A percentile compares a stretch with the other conserved stretches of the same genome.
Conservation (phyloP, 2,113 vertebrate species). For the Nipponia nippon region DNA sequence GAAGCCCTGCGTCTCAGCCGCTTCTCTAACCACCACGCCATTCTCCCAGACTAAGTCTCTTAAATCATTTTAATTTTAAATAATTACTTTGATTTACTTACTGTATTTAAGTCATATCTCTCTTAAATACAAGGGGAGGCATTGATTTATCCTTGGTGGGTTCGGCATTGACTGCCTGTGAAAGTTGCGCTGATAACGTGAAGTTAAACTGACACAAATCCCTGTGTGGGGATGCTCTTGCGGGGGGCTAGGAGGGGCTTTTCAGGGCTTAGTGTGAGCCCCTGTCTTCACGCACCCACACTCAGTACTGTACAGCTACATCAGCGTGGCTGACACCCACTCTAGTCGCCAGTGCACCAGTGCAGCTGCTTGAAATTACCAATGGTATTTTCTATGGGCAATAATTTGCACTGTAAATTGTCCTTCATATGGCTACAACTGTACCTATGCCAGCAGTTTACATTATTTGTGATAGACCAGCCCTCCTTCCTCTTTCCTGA, state of each 20-base stretch:
- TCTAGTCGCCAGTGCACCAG: rapidly evolving
- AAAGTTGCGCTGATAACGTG: not conserved
- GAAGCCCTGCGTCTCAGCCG: not conserved
- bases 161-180: conserved; percentile 21
- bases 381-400: not conserved
- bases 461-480: not conserved
- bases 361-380: not conserved
- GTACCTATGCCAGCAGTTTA: not conserved
- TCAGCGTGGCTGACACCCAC: not conserved
- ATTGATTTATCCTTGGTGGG: conserved; percentile 46
- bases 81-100: conserved; percentile 67
- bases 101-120: conserved; percentile 51
- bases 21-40: not conserved
- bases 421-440: too few relatives aligned
- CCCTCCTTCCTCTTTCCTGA: not conserved
- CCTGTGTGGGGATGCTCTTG: conserved; percentile 17
- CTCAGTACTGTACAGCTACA: not conserved
- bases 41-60: conserved; percentile 8
- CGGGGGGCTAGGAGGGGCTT: not conserved
- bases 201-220: conserved; percentile 57
- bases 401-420: not conserved
- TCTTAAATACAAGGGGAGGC: conserved; percentile 49
- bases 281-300: not conserved
- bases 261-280: not conserved
- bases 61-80: conserved; percentile 64